Base-by-base conservation (phyloP, 92 coral and sea anemone species). In the Metridium senile region DNA sequence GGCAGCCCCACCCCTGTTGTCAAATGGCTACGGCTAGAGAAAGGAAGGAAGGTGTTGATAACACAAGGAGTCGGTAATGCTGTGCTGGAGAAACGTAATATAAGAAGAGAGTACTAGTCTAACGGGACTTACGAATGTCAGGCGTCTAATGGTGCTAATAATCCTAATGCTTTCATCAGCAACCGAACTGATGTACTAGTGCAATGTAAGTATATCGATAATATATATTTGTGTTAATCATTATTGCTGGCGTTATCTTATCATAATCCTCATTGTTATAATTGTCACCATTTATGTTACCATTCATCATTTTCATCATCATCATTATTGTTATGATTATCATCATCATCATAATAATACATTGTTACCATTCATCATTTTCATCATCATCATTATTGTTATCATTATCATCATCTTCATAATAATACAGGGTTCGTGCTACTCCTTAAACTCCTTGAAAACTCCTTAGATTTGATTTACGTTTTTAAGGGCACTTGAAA, bases 1-100 rank as follows among this genome's bases (percentile, higher is more conserved):
- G 82, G 82, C 61, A 68, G 17, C 0, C 82, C 82, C 1, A 51
- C 34, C 0, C 82, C 82, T 11, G 53, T 39, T n/a, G 75, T 78
- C 66, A 78, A 74, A 3, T 78, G 82, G 82, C 4, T 51, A 1
- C 34, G 21, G 62, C 2, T 26, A 25, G 9, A 2, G n/a, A 74
- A 21, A 26, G 31, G 4, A 13, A 0, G n/a, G 7, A 77, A 46
- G 21, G 45, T 22, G 1, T 20, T 0, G 7, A 22, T 11, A 33
- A 66, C 27, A 2, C 53, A 78, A 23, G 75, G 82, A 23, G 27
- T 2, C 19, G 75, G 82, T 11, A 78, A 57, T 33, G 82, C 65
- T 0, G 18, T 0, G 6, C 23, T 78, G 0, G 20, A 26, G 8
- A 57, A 31, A 6, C 56, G 25, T 28, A 65, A 66, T 21, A 54